Conservation (phyloP, 2,888 invertebrate species). For the Mythimna pallens region DNA sequence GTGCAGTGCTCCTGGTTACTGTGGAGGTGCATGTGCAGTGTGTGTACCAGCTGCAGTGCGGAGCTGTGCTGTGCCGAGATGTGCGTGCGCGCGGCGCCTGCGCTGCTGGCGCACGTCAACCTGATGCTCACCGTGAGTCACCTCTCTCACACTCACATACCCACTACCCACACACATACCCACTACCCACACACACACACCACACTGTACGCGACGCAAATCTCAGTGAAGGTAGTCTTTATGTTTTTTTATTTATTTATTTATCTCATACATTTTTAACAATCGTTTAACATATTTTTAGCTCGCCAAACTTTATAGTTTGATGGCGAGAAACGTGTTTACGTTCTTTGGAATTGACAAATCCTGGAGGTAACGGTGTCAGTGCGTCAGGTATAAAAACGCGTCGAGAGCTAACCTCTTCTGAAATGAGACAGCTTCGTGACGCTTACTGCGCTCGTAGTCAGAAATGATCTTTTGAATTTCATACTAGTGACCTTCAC, state of each 20-base stretch:
- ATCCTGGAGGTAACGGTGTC: not conserved
- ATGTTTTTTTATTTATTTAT: not conserved
- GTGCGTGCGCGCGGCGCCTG: slow-evolving; percentile 69
- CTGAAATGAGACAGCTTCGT: not conserved
- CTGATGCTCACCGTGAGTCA: slow-evolving; percentile 80
- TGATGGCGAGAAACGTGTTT: no score
- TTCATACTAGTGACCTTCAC: not conserved
- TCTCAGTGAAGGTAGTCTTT: slow-evolving; percentile 2
- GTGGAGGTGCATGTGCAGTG: not conserved
- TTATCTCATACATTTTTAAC: no score
- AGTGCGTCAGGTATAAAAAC: not conserved
- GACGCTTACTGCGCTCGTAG: not conserved
- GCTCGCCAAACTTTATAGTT: no score
- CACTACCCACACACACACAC: slow-evolving; percentile 10
- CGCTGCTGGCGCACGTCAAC: slow-evolving; percentile 78
- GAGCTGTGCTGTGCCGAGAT: slow-evolving; percentile 30
- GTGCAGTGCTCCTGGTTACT: not conserved
- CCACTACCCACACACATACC: slow-evolving; percentile 4
- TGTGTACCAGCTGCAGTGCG: not conserved
- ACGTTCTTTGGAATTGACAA: slow-evolving; percentile 7
- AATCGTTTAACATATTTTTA: no score
- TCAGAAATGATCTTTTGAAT: not conserved
- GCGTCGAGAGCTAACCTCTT: not conserved
- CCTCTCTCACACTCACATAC: slow-evolving; percentile 15
- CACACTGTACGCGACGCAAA: not conserved